phyloP scores from a whole-genome alignment of 2,888 invertebrate genomes.

The Dynastes tityus region DNA sequence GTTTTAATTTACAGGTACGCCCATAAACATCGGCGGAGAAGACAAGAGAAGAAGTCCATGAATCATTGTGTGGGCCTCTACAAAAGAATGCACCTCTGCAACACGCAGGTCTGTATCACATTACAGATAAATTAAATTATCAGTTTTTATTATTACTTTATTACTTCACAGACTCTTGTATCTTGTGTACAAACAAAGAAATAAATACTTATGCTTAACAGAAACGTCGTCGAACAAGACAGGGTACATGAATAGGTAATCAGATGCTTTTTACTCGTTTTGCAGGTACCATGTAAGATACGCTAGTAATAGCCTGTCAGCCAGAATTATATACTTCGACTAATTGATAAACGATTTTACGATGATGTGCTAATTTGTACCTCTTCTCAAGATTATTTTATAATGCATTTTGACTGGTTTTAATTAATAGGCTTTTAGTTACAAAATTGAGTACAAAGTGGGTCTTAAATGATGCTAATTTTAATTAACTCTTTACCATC shows the following conservation, averaged over 20 bases:
- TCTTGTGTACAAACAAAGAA: constrained; percentile 3
- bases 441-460: no score
- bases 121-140: constrained; percentile 35
- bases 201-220: constrained; percentile 5
- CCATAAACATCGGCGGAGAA: constrained; percentile 55
- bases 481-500: no score
- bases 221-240: constrained; percentile 6
- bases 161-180: constrained; percentile 8
- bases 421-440: no score
- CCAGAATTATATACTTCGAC: not conserved
- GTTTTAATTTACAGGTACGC: constrained; percentile 50
- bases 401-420: no score
- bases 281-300: not conserved
- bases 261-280: constrained; percentile 12
- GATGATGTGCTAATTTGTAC: not conserved
- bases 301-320: not conserved
- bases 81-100: constrained; percentile 86
- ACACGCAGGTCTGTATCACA: constrained; percentile 77
- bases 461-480: no score
- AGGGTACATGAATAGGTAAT: constrained; percentile 13
- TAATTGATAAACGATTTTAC: constrained; percentile 13
- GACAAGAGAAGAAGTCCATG: constrained; percentile 59
- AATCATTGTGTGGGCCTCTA: constrained; percentile 82
- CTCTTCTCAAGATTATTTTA: no score
- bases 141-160: constrained; percentile 18